Evolutionary conservation across 2,888 invertebrate genomes (phyloP).

Genomic region (Mesorhabditis belari): DNA sequence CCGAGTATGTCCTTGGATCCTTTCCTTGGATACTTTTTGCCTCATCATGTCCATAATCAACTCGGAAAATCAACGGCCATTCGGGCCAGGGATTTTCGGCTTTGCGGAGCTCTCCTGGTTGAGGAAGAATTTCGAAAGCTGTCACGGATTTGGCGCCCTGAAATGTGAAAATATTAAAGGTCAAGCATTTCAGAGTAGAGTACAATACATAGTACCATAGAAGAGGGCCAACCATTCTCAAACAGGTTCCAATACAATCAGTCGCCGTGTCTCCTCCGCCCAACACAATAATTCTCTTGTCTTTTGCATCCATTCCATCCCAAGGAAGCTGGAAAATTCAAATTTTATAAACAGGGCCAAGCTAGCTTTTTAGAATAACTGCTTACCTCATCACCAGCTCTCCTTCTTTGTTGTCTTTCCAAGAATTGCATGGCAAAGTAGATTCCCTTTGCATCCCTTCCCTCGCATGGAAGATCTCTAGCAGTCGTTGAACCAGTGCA

Average conservation of each 20-base stretch:
- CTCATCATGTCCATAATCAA: constrained; percentile 98
- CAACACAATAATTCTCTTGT: constrained; percentile 87
- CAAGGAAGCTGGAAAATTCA: constrained; percentile 41
- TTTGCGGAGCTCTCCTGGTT: constrained; percentile 74
- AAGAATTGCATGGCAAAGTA: constrained; percentile 97
- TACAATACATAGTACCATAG: background rate
- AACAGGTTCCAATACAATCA: constrained; percentile 94
- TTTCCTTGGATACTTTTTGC: constrained; percentile 70
- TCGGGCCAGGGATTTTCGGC: constrained; percentile 97
- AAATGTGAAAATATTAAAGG: constrained; percentile 8
- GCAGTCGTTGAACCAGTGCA: constrained; percentile 95
- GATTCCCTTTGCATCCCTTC: constrained; percentile 78
- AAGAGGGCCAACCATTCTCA: constrained; percentile 64
- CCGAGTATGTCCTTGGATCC: constrained; percentile 87
- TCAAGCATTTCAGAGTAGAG: no score
- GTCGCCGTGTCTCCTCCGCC: constrained; percentile 81
- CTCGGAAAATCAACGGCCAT: constrained; percentile 89
- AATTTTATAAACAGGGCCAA: constrained; percentile 62
- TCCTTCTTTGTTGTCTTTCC: constrained; percentile 90
- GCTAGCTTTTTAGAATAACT: background rate
- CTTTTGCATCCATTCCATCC: constrained; percentile 72
- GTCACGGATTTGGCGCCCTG: constrained; percentile 86
- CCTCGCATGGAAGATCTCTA: constrained; percentile 67
- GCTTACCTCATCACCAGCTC: constrained; percentile 54
- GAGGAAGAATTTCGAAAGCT: constrained; percentile 92